phyloP scores from a whole-genome alignment of 2,888 invertebrate genomes.

The Stomorhina lunata region DNA sequence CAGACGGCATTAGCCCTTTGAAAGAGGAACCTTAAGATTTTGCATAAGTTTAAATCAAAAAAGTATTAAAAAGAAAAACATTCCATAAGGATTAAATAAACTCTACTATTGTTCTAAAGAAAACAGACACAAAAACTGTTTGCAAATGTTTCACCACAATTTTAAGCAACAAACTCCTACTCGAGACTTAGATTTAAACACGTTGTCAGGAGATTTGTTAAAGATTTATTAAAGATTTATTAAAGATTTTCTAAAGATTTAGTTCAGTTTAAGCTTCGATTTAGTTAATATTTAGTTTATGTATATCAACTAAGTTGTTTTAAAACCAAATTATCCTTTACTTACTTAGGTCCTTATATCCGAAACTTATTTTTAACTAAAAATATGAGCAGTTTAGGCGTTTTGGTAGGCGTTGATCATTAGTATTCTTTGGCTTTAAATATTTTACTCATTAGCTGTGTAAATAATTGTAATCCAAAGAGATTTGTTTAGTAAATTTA shows the following conservation, averaged over 20 bases:
- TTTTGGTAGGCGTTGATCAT: conserved; percentile 60
- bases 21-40: conserved; percentile 29
- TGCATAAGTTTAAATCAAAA: conserved; percentile 45
- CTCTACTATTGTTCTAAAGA: not conserved
- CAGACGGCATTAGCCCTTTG: conserved; percentile 50
- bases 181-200: not conserved
- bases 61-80: conserved; percentile 26
- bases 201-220: conserved; percentile 2
- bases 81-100: not conserved
- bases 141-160: conserved; percentile 57
- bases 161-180: conserved; percentile 2
- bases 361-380: too few species aligned
- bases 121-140: conserved; percentile 16
- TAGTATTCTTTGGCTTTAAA: conserved; percentile 58
- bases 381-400: conserved; percentile 56
- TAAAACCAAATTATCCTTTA: conserved; percentile 32
- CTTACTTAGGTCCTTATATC: conserved; percentile 4
- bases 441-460: conserved; percentile 62
- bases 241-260: not conserved
- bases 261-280: not conserved
- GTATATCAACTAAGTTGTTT: not conserved
- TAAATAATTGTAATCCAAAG: conserved; percentile 51
- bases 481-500: not conserved
- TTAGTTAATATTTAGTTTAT: not conserved
- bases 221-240: not conserved